phyloP scores from a whole-genome alignment of 1,140 invertebrate genomes.

The Drosophila seguyi region DNA sequence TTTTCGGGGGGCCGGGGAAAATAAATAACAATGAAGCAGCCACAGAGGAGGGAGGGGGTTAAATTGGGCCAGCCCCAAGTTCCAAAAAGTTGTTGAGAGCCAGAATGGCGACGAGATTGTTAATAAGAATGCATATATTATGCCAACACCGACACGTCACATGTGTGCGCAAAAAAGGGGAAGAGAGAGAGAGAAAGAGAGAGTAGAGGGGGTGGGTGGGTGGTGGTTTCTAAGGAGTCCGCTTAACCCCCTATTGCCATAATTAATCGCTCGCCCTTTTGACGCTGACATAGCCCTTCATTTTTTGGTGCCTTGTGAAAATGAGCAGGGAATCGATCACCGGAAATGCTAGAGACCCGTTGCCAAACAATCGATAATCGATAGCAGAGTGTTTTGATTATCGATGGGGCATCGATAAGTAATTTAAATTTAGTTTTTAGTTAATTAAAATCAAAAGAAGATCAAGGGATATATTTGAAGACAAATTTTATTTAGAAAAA shows the following conservation, averaged over 20 bases:
- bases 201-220: not conserved
- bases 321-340: conserved; percentile 13
- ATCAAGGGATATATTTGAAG: not conserved
- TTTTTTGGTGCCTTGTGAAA: conserved; percentile 16
- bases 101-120: conserved; percentile 77
- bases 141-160: conserved; percentile 58
- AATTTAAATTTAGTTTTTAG: not conserved
- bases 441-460: not conserved
- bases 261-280: conserved; percentile 44
- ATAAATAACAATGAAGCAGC: conserved; percentile 81
- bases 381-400: not conserved
- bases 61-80: conserved; percentile 13
- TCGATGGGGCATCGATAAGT: not conserved
- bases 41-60: conserved; percentile 12
- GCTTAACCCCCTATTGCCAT: conserved; percentile 29
- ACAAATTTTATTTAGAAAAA: not conserved
- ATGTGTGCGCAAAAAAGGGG: conserved; percentile 10
- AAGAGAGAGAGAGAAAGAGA: too few species aligned
- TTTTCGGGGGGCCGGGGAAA: conserved; percentile 42
- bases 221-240: not conserved
- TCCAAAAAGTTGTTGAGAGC: conserved; percentile 65
- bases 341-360: conserved; percentile 10
- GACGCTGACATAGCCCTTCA: conserved; percentile 28
- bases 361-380: not conserved
- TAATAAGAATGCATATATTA: conserved; percentile 83